phyloP scores from a whole-genome alignment of 2,113 vertebrate species.

The Upupa epops region DNA sequence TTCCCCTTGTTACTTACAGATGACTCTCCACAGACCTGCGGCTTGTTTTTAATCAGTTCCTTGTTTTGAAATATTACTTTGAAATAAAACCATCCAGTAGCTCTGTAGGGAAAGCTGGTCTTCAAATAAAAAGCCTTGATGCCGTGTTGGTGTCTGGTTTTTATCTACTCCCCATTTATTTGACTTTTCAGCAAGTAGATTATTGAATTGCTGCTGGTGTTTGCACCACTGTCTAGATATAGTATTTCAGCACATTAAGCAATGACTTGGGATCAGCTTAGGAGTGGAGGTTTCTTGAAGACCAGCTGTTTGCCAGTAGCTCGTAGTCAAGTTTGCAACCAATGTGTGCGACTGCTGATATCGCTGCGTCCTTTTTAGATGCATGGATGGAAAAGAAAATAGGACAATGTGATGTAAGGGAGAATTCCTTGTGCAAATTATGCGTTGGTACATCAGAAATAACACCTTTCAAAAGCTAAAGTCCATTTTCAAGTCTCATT shows the following conservation, averaged over 20 bases:
- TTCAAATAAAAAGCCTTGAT: background rate
- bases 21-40: background rate
- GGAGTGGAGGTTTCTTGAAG: background rate
- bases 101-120: slow-evolving; percentile 10
- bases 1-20: background rate
- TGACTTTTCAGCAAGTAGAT: background rate
- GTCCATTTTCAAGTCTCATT: background rate
- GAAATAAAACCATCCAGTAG: background rate
- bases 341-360: rapidly evolving
- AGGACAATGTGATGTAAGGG: background rate
- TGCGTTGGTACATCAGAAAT: background rate
- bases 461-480: background rate
- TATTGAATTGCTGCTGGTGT: background rate
- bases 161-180: background rate
- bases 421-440: background rate
- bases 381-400: background rate
- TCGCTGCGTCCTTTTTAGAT: background rate
- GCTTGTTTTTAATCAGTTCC: slow-evolving; percentile 33
- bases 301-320: background rate
- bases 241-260: background rate
- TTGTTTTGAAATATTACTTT: background rate
- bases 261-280: background rate
- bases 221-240: background rate
- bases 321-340: background rate
- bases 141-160: background rate